Conservation (phyloP, 1,140 invertebrate species). For the Lepidurus arcticus region DNA sequence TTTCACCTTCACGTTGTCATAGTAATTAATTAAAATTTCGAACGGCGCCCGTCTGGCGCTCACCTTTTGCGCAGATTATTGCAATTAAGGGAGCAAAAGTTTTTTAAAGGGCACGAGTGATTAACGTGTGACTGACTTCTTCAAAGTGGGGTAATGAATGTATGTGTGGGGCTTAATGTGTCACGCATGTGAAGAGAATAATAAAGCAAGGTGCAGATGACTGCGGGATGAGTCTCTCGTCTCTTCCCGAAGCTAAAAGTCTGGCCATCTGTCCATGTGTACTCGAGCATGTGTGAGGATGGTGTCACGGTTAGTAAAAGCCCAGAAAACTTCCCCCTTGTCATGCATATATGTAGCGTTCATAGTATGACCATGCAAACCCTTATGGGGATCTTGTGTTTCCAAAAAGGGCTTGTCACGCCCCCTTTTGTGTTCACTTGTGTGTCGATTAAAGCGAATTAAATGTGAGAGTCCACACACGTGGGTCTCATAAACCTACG, state of each 20-base stretch:
- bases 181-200: slow-evolving; percentile 18
- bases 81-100: neutral
- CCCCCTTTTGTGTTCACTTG: slow-evolving; percentile 13
- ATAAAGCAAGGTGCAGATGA: slow-evolving; percentile 18
- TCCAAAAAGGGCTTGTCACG: slow-evolving; percentile 15
- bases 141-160: neutral
- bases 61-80: slow-evolving; percentile 12
- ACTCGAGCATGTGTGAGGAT: slow-evolving; percentile 17
- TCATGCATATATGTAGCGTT: neutral
- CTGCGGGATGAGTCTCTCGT: neutral
- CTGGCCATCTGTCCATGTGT: slow-evolving; percentile 5
- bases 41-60: neutral
- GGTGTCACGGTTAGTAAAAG: slow-evolving; percentile 17
- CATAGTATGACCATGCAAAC: slow-evolving; percentile 10
- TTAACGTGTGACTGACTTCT: neutral
- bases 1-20: neutral
- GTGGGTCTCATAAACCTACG: neutral
- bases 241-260: neutral
- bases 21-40: neutral
- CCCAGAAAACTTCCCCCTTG: slow-evolving; percentile 17
- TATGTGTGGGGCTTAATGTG: neutral
- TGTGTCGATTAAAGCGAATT: slow-evolving; percentile 18
- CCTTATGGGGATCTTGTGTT: slow-evolving; percentile 2
- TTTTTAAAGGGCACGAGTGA: neutral
- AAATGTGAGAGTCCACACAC: slow-evolving; percentile 9